phyloP scores from a whole-genome alignment of 1,140 invertebrate genomes.

The Theocolax elegans region DNA sequence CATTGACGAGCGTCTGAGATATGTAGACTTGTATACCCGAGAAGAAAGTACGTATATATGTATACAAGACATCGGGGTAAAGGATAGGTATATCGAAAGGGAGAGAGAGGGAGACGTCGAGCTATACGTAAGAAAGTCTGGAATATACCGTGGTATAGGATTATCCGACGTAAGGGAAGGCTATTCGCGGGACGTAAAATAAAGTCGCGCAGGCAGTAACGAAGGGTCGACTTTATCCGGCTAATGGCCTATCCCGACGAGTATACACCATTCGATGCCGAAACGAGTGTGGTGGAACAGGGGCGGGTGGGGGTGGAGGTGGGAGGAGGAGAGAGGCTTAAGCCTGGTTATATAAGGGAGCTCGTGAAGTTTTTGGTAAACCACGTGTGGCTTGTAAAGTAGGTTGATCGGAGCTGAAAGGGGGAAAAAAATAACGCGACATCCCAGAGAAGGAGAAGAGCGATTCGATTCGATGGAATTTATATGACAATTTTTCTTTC shows the following conservation, averaged over 20 bases:
- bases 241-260: constrained; percentile 9
- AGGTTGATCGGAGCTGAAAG: background rate
- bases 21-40: too few relatives aligned
- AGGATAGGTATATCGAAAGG: too few relatives aligned
- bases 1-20: too few relatives aligned
- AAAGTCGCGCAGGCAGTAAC: constrained; percentile 4
- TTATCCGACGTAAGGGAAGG: constrained; percentile 15
- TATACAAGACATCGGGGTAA: too few relatives aligned
- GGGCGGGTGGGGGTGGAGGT: background rate
- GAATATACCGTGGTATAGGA: background rate
- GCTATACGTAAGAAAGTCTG: too few relatives aligned
- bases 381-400: constrained; percentile 24
- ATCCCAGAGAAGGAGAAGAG: too few relatives aligned
- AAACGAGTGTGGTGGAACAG: background rate
- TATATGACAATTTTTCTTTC: too few relatives aligned
- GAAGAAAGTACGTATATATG: too few relatives aligned
- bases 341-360: background rate
- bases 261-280: background rate
- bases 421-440: too few relatives aligned
- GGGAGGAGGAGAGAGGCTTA: background rate
- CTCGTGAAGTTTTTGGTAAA: too few relatives aligned
- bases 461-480: too few relatives aligned
- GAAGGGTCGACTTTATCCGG: background rate
- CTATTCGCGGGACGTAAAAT: constrained; percentile 9
- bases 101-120: too few relatives aligned